phyloP scores from a whole-genome alignment of 1,140 invertebrate species.

The Apis cerana region DNA sequence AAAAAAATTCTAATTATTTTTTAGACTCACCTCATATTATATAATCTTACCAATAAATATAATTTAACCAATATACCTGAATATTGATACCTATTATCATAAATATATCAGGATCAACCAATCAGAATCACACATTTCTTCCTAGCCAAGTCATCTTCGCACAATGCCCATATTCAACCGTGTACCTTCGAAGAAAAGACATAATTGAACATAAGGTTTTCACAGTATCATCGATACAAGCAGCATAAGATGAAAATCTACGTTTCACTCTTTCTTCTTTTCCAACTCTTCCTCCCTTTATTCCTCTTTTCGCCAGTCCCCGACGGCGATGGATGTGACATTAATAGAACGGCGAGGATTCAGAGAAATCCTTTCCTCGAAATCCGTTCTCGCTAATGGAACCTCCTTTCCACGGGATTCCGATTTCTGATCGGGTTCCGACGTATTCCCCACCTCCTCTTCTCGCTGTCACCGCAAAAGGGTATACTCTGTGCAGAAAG shows the following conservation, averaged over 20 bases:
- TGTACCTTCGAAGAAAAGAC: background rate
- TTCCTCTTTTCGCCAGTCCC: conserved; percentile 14
- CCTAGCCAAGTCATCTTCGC: too few relatives aligned
- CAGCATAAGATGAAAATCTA: conserved; percentile 48
- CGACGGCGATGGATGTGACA: conserved; percentile 60
- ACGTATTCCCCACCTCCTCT: conserved; percentile 23
- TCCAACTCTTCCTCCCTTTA: background rate
- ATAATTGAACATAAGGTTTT: conserved; percentile 35
- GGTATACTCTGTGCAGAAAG: conserved; percentile 23
- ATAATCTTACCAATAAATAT: too few relatives aligned
- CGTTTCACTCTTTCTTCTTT: conserved; percentile 23
- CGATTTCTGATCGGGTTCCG: conserved; percentile 63
- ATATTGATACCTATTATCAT: too few relatives aligned
- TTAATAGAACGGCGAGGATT: conserved; percentile 64
- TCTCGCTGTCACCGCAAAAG: conserved; percentile 19
- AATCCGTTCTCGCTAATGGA: conserved; percentile 62
- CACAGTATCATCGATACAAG: conserved; percentile 45
- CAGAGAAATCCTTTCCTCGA: conserved; percentile 60
- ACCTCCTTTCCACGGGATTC: conserved; percentile 49
- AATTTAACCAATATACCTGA: too few relatives aligned
- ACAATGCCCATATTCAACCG: too few relatives aligned
- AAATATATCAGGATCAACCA: too few relatives aligned
- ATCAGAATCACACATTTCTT: too few relatives aligned
- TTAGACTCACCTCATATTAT: too few relatives aligned
- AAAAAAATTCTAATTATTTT: too few relatives aligned